Evolutionary conservation across 1,140 invertebrate genomes (phyloP).

Genomic region (Pseudomyrmex dendroicus): DNA sequence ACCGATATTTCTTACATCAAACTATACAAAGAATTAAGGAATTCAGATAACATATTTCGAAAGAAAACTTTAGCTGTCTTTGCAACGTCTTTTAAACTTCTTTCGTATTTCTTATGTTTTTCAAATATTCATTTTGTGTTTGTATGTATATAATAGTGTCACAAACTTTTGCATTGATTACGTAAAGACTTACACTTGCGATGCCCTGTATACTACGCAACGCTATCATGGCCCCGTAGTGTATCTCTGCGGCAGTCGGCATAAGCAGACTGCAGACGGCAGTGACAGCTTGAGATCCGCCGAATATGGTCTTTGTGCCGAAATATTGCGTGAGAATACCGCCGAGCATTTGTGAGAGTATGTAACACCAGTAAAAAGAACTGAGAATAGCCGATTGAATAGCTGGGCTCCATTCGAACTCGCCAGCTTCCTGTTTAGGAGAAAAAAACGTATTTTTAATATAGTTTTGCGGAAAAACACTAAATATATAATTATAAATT

Average conservation of each 20-base stretch:
- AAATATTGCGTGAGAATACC: slow-evolving; percentile 91
- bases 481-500: not conserved
- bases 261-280: slow-evolving; percentile 89
- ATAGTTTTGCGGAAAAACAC: not conserved
- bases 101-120: not conserved
- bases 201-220: slow-evolving; percentile 84
- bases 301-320: slow-evolving; percentile 92
- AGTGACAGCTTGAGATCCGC: slow-evolving; percentile 89
- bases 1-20: not conserved
- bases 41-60: not conserved
- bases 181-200: slow-evolving; percentile 63
- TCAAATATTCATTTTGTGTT: not conserved
- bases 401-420: slow-evolving; percentile 87
- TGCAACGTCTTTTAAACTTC: not conserved
- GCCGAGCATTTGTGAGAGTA: slow-evolving; percentile 89
- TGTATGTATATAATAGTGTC: not conserved
- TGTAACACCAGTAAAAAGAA: slow-evolving; percentile 91
- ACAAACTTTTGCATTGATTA: not conserved
- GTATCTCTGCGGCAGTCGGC: slow-evolving; percentile 87
- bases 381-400: slow-evolving; percentile 88
- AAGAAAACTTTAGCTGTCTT: not conserved
- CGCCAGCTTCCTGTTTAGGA: slow-evolving; percentile 81
- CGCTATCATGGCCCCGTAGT: slow-evolving; percentile 87
- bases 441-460: not conserved
- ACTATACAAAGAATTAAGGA: not conserved